Percentiles rank a stretch among this genome's conserved stretches.
phyloP scores from a whole-genome alignment of 2,797 vertebrate genomes.

The Sylvilagus floridanus region DNA sequence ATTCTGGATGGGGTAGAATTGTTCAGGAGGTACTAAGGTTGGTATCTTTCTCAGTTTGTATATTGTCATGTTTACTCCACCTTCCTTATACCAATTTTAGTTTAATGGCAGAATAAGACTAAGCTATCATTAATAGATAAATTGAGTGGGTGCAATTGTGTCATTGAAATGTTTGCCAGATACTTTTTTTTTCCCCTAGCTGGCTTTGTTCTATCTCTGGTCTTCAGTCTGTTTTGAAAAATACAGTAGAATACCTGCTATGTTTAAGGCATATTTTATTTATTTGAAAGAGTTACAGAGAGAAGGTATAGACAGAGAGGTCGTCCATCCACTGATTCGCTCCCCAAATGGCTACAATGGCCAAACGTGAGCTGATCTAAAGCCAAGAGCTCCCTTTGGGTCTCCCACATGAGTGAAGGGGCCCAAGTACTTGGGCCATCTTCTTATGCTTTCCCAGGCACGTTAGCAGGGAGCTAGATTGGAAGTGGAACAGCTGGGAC shows the following conservation, averaged over 20 bases:
- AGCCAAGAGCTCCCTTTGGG: too few species aligned
- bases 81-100: slow-evolving; percentile 57
- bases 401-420: too few species aligned
- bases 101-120: slow-evolving; percentile 72
- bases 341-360: too few species aligned
- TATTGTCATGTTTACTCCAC: slow-evolving; percentile 63
- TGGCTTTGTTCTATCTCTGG: slow-evolving; percentile 61
- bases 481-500: too few species aligned
- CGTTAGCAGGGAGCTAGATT: too few species aligned
- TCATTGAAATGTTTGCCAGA: slow-evolving; percentile 62
- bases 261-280: neutral
- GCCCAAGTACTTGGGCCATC: too few species aligned
- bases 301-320: too few species aligned
- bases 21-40: slow-evolving; percentile 38
- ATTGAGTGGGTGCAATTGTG: slow-evolving; percentile 69
- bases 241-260: too few species aligned
- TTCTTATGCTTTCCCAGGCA: too few species aligned
- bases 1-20: slow-evolving; percentile 40
- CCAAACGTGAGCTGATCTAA: too few species aligned
- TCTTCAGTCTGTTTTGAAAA: slow-evolving; percentile 50
- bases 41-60: slow-evolving; percentile 54
- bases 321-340: too few species aligned
- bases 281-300: neutral
- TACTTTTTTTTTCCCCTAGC: slow-evolving; percentile 51
- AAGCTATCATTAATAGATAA: slow-evolving; percentile 70